Evolutionary conservation across 2,113 vertebrate species (phyloP).

Genomic region (Myrmecobius fasciatus): DNA sequence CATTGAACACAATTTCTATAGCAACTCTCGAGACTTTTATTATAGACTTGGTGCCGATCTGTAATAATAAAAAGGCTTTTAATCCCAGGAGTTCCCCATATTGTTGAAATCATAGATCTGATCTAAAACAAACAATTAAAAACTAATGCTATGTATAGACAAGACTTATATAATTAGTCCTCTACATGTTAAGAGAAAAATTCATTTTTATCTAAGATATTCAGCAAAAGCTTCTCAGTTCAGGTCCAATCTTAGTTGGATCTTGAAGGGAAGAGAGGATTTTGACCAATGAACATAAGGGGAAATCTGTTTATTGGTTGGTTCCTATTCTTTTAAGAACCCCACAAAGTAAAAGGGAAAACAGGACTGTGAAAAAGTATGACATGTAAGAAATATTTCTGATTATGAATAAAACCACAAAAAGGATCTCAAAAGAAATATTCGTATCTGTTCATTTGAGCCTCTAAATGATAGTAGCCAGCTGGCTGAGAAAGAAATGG

Average conservation of each 20-base stretch:
- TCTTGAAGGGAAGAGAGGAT: slow-evolving; percentile 22
- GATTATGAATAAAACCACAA: slow-evolving; percentile 30
- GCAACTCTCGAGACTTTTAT: neutral
- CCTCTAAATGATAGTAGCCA: slow-evolving; percentile 26
- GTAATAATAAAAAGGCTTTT: neutral
- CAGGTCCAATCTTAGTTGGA: neutral
- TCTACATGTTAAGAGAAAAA: neutral
- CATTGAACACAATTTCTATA: neutral
- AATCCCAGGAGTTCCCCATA: neutral
- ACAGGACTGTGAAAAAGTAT: neutral
- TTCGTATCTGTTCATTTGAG: slow-evolving; percentile 16
- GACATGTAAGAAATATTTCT: slow-evolving; percentile 25
- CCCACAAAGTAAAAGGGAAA: slow-evolving; percentile 20
- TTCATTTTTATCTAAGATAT: neutral
- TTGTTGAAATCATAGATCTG: neutral
- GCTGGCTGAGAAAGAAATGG: slow-evolving; percentile 33
- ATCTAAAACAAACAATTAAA: neutral
- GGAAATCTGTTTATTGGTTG: neutral
- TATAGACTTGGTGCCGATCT: neutral
- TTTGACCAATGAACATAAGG: neutral
- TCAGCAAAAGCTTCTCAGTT: neutral
- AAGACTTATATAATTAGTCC: neutral
- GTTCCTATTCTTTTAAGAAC: slow-evolving; percentile 26
- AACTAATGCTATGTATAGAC: neutral
- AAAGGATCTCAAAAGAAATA: slow-evolving; percentile 30